A percentile compares a stretch with the other conserved stretches of the same genome.
phyloP scores from a whole-genome alignment of 2,113 vertebrate species.

The Melanerpes aurifrons region DNA sequence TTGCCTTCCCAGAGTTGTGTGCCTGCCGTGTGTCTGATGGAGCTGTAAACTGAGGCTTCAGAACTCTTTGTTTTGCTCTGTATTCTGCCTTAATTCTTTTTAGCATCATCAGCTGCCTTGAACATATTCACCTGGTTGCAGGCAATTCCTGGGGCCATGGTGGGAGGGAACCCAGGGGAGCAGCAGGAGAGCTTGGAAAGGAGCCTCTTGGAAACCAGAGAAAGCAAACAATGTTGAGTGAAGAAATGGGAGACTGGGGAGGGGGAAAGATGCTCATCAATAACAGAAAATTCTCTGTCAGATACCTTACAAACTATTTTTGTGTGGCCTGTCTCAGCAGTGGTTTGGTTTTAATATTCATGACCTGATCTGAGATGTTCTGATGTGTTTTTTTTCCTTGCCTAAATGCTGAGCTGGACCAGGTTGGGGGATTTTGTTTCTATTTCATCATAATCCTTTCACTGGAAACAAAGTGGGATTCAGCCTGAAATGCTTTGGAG shows the following conservation, averaged over 20 bases:
- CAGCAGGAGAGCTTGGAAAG: not conserved
- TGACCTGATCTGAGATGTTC: not conserved
- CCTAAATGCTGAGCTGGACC: not conserved
- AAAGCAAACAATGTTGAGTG: not conserved
- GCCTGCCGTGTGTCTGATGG: not conserved
- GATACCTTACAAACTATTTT: not conserved
- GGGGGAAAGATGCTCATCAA: not conserved
- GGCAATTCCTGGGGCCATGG: not conserved
- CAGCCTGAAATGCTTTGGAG: not conserved
- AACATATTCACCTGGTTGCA: not conserved
- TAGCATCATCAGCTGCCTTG: not conserved
- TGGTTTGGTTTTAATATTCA: not conserved
- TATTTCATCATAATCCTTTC: not conserved
- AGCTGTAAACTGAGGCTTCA: not conserved
- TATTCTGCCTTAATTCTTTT: not conserved
- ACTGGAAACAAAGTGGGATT: not conserved
- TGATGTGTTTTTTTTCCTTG: not conserved
- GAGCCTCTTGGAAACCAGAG: not conserved
- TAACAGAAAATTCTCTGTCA: not conserved
- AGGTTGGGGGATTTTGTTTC: not conserved
- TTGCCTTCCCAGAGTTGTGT: not conserved
- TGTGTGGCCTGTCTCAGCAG: not conserved
- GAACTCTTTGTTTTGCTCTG: not conserved
- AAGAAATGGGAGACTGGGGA: not conserved
- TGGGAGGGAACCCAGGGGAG: not conserved